Base-by-base conservation (phyloP, 2,888 invertebrate genomes). In the Apotomis turbidana region DNA sequence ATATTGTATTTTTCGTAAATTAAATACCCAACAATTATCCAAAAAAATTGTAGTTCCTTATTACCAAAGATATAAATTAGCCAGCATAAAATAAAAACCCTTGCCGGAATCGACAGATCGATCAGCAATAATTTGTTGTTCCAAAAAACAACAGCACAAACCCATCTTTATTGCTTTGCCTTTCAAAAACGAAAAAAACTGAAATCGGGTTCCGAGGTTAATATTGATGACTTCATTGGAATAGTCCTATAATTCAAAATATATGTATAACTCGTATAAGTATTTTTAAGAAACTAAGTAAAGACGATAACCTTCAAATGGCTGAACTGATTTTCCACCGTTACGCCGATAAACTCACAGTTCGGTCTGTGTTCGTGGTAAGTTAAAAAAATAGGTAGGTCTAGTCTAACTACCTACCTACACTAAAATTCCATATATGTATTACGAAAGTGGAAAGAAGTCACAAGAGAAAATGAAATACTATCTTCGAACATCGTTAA, bases 41-140 rank as follows among this genome's bases (percentile, higher is more conserved):
- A 8, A 49, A 49, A 0, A 9, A 49, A 49, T 49, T 3, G 10
- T 10, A 49, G 9, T 49, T 6, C 41, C 49, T 12, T 49, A 44
- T 44, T 52, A 54, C 27, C 10, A 27, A 5, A 27, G 36, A 52
- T 63, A 41, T 63, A 64, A 64, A 55, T 64, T 44, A 41, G 27
- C 54, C 52, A 38, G 4, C 6, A 55, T 54, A 64, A 64, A 64
- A 64, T 64, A 64, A 64, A 64, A 64, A 10, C 64, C 41, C 55
- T 54, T 44, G 49, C 61, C 63, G 54, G 64, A 46, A 44, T 27
- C 64, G 64, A 64, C 64, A 44, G 64, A 64, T 64, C 64, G 64
- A 64, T 64, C 64, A 54, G 44, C 63, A 54, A 55, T 64, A 44
- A 64, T 64, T 64, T 64, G 64, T 64, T 8, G 44, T 55, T 44